These are phyloP conservation scores for Anthoscopus minutus DNA, from an alignment of 2,113 vertebrate species.

Conservation along the genomic window DNA sequence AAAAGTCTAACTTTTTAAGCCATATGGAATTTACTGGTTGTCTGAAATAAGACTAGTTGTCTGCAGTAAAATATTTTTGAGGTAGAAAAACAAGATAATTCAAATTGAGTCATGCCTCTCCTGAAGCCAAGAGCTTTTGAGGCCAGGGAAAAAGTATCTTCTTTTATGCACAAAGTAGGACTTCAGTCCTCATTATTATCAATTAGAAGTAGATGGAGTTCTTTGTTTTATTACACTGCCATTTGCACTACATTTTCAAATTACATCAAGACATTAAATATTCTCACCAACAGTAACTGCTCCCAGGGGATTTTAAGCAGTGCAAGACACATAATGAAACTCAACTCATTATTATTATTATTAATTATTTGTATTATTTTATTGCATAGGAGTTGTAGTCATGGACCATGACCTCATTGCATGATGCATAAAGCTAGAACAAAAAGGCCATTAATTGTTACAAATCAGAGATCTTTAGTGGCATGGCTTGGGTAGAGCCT, in stretches of 20 bases:
- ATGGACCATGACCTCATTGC: neutral
- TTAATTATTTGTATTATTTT: conserved; percentile 35
- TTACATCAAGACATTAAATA: conserved; percentile 57
- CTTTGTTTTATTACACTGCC: conserved; percentile 57
- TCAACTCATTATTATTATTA: conserved; percentile 17
- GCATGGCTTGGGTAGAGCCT: neutral
- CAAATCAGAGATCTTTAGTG: neutral
- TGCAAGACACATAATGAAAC: neutral
- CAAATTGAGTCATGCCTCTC: neutral
- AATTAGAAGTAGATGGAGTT: conserved; percentile 68
- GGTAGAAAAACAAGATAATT: neutral
- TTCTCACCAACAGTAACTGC: conserved; percentile 36
- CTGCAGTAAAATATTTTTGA: neutral
- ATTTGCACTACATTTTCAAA: conserved; percentile 56
- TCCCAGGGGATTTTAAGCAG: conserved; percentile 37
- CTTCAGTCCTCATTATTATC: conserved; percentile 52
- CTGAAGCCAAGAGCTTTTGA: neutral
- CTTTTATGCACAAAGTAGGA: conserved; percentile 27
- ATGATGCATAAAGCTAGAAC: neutral
- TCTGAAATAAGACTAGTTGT: neutral
- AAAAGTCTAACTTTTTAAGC: neutral
- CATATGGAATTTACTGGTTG: neutral
- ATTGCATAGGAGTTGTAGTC: neutral
- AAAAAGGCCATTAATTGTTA: neutral
- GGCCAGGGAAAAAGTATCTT: neutral